These are phyloP conservation scores for Sciurus niger DNA, from an alignment of 2,113 vertebrate genomes.

Conservation along the genomic window DNA sequence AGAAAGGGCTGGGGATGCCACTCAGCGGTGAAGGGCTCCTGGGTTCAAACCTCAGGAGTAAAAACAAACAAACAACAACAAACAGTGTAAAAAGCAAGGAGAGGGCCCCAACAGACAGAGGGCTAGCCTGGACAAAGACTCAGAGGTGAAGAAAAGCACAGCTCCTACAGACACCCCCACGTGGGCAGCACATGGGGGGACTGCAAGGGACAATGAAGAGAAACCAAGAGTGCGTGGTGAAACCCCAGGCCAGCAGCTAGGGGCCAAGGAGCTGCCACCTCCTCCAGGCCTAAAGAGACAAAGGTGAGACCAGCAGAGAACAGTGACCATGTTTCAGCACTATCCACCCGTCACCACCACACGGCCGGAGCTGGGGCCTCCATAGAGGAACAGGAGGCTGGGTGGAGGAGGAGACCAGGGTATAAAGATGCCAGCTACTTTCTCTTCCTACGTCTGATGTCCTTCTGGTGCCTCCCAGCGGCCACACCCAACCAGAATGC, in stretches of 20 bases:
- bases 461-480: neutral
- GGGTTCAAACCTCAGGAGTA: too few relatives aligned
- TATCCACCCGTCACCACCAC: neutral
- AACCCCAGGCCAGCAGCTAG: neutral
- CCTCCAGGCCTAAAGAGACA: neutral
- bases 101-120: neutral
- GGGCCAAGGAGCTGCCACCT: neutral
- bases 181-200: neutral
- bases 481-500: neutral
- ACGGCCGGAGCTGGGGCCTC: neutral
- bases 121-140: neutral
- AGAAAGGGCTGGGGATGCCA: too few relatives aligned
- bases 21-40: too few relatives aligned
- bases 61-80: too few relatives aligned
- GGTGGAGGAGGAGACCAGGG: neutral
- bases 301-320: neutral
- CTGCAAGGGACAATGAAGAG: neutral
- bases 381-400: too few relatives aligned
- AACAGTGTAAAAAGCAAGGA: neutral
- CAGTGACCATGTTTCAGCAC: neutral
- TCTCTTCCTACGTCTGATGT: neutral
- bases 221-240: neutral
- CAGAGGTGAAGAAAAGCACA: neutral
- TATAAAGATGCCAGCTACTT: neutral
- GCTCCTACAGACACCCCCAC: neutral